Evolutionary conservation across 2,888 invertebrate genomes (phyloP), one percentile per base, ranked within the genome.

Genomic region (Limenitis camilla): DNA sequence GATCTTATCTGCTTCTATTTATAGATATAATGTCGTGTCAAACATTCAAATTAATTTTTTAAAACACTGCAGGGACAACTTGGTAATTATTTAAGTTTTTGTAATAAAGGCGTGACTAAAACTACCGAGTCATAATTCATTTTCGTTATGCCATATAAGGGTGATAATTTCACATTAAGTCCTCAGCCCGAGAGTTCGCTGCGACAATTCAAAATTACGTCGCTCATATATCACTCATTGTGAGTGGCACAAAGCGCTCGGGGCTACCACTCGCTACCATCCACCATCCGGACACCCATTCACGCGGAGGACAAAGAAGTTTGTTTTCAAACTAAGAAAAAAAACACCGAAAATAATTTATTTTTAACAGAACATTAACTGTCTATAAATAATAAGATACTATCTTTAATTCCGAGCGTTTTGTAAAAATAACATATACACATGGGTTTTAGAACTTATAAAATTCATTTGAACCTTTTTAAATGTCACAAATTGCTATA

Each of bases 141-240:
- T 82, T 87, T 86, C 81, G 85, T 80, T 83, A 82, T 84, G 84
- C 85, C 77, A 72, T 77, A 80, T 80, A 81, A 77, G 81, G 81
- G 78, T 82, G 84, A 85, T 87, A 80, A 87, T 87, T 85, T 78
- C 76, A 76, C 79, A 81, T 83, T 80, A 79, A 82, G 72, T 65
- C 65, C 63, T 65, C 70, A 66, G 69, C 68, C 71, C 71, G 70
- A 76, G 76, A 66, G 70, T 69, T 68, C 72, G 59, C 65, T 70
- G 77, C 79, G 84, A 84, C 85, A 84, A 84, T 85, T 85, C 76
- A 72, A 76, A 81, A 79, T 78, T 76, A 80, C 76, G 76, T 78
- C 82, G 78, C 75, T 80, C 84, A 81, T 87, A 86, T 86, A 87
- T 86, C 86, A 85, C 80, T 85, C 85, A 84, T 83, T 83, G 85